Conservation (phyloP, 2,888 invertebrate species). For the Leuctra nigra region DNA sequence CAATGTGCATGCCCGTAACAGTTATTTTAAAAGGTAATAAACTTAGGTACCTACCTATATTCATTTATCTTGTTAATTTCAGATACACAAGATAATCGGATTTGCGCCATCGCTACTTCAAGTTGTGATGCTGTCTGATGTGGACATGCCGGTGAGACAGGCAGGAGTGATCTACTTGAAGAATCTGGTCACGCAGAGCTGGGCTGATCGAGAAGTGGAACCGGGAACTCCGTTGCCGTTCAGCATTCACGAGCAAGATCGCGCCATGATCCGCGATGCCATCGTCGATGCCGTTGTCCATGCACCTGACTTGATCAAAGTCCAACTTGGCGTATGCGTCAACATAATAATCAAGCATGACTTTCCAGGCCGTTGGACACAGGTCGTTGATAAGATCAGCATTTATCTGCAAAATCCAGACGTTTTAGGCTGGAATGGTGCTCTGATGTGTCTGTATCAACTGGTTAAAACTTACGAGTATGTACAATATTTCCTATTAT, state of each 20-base stretch:
- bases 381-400: constrained; percentile 91
- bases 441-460: constrained; percentile 84
- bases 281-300: constrained; percentile 95
- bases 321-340: constrained; percentile 88
- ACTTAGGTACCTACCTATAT: no score
- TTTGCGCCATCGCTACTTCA: constrained; percentile 91
- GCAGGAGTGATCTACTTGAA: constrained; percentile 96
- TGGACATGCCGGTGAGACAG: constrained; percentile 88
- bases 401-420: constrained; percentile 90
- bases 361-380: constrained; percentile 93
- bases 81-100: constrained; percentile 93
- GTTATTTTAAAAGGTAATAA: no score
- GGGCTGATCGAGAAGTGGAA: constrained; percentile 76
- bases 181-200: constrained; percentile 81
- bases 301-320: constrained; percentile 83
- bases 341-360: constrained; percentile 92
- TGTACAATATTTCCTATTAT: neutral
- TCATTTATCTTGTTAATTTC: constrained; percentile 31
- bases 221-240: constrained; percentile 69
- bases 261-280: constrained; percentile 83
- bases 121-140: constrained; percentile 85
- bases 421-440: constrained; percentile 81
- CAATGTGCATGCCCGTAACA: no score
- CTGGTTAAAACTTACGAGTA: constrained; percentile 76
- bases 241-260: constrained; percentile 92